Base-by-base conservation (phyloP, 2,113 vertebrate genomes). In the Phocoena sinus region DNA sequence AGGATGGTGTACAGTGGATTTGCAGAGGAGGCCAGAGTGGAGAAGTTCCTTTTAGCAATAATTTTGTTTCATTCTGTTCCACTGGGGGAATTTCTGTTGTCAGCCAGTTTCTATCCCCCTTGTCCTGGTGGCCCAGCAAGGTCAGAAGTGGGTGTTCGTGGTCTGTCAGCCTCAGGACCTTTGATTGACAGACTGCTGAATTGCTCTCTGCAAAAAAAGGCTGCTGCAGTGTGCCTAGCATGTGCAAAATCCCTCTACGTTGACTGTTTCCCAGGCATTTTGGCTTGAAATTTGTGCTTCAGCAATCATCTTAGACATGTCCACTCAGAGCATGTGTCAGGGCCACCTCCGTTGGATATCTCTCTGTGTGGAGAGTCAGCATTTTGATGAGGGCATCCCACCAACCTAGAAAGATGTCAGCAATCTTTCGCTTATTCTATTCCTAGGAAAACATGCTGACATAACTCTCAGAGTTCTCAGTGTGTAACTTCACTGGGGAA, bases 151-250 rank as follows among this genome's bases (percentile, higher is more conserved):
- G 93, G 12, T 88, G 93, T 68, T 74, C 36, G 11, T 15, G 74
- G 91, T 50, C 8, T 21, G 87, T 92, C 50, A 53, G n/a, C 79
- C 73, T 91, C 60, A 0, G 81, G 65, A n/a, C 50, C 80, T 73
- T 97, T 98, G 96, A 98, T 28, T 92, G 97, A 89, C 94, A 86
- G 95, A 4, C 31, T 76, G 94, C 87, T 50, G 84, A 98, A 82
- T 81, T 15, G 7, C 93, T 80, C 1, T 58, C 70, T 62, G 33
- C 94, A 88, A 44, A 67, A 67, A n/a, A 60, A 38, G 60, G 14
- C 96, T 67, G 56, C 8, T 1, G 13, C 41, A 10, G 12, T 91
- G 97, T 96, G 90, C 91, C 95, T 90, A 73, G 81, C 1, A 1
- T 6, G 4, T 89, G 91, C 68, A 80, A 58, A 94, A 90, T 56